Base-by-base conservation (phyloP, 2,888 invertebrate species). In the Tetropium fuscum region DNA sequence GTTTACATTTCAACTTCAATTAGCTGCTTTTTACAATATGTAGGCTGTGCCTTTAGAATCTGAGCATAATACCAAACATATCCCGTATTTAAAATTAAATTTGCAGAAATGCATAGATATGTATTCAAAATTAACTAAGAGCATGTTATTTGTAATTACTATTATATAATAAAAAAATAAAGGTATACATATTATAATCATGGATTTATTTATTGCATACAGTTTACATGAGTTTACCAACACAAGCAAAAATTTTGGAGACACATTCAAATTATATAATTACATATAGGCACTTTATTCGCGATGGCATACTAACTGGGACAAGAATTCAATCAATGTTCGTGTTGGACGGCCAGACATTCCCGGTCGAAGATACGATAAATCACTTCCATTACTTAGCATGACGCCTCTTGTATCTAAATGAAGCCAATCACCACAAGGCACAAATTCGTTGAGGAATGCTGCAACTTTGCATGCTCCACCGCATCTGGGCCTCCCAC, bases 291-390 rank as follows among this genome's bases (percentile, higher is more conserved):
- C 11, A 44, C 11, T 34, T 22, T 40, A 79, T 70, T 81, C 81
- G 51, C 80, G 78, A 68, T 81, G 79, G 69, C 83, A 83, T 34
- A 81, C 81, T 48, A 88, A 80, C 71, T 89, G 88, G 22, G 87
- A 85, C 49, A 91, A 78, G 67, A 92, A 86, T 74, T 91, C 89
- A 3, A 91, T 87, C n/a, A 92, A 73, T 0, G 92, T 92, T 49
- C 92, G 81, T 0, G 91, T 90, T 2, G 92, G 92, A n/a, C 92
- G 83, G n/a, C 92, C 92, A 19, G 90, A 87, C 90, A 90, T 90
- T 11, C 90, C 90, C 40, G 83, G 80, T 1, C 84, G 79, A 32
- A 90, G 78, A 70, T 90, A 90, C 0, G 86, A 81, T 62, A 84
- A 85, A 60, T 87, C 86, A 11, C 81, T 79, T 25, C 90, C 91